Base-by-base conservation (phyloP, 2,113 vertebrate species). In the Rhynchopsitta pachyrhyncha region DNA sequence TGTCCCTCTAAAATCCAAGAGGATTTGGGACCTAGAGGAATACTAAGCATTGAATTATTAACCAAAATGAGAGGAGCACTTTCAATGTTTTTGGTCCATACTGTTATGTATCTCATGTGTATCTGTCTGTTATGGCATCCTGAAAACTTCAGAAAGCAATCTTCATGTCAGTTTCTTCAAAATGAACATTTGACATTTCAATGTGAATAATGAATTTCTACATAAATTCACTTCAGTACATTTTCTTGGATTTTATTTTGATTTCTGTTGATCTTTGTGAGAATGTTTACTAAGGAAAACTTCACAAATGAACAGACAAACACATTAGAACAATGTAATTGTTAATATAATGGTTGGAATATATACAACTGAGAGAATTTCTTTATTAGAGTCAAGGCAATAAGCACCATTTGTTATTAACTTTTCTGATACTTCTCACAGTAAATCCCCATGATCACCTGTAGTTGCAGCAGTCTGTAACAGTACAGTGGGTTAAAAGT, bases 371-470 rank as follows among this genome's bases (percentile, higher is more conserved):
- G 22, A 78, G 28, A 74, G 16, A 24, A 50, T 39, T 4, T 24
- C 2, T 31, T 85, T 44, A 19, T n/a, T 85, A 66, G 46, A 82
- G 18, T 69, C 17, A 50, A 10, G 9, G 11, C 12, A 78, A 60
- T 31, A 44, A 50, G 3, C 35, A 62, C 4, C 13, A 66, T 35
- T 59, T 76, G 24, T 62, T 77, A 44, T 31, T 59, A 16, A 75
- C 6, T 9, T 91, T 37, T 35, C n/a, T 59, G 31, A 49, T 33
- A 15, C 1, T 28, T 64, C 39, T 74, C 19, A 55, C 12, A 70
- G 41, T 37, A n/a, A 47, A 3, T 0, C 0, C 7, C 6, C 2
- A 2, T 37, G 15, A 37, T 62, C 15, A 41, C 17, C 70, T 91
- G 37, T 18, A 86, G n/a, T n/a, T 81, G 16, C 13, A 39, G 10